Evolutionary conservation across 2,888 invertebrate species (phyloP), one percentile per base, ranked within the genome.

Genomic region (Protonemura montana): DNA sequence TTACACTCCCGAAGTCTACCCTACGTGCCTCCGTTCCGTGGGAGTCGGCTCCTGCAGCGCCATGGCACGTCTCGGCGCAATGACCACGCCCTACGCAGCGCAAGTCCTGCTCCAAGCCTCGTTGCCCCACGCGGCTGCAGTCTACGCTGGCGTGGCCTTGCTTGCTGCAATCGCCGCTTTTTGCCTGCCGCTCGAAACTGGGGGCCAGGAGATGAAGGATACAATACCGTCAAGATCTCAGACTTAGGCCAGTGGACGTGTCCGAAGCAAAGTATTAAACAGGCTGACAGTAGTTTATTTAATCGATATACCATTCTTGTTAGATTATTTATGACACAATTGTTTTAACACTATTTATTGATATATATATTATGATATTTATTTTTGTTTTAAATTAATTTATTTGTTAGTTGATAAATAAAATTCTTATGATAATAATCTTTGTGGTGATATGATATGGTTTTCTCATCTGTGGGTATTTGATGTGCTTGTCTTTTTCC

Each of bases 1-100:
- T 5, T 98, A 98, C 90, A 98, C 98, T 6, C 98, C 98, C 7
- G 98, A 98, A 94, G 97, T 98, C 2, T 98, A 98, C 90, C 98
- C 98, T 0, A 97, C 97, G 0, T 96, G 97, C 27, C 92, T 98
- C 83, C 92, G 98, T 86, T 96, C 98, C 0, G 95, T 98, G 5
- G 98, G 98, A 0, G 96, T 98, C n/a, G 98, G 98, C 6, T 96
- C 97, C 0, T 97, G 98, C 90, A 97, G 97, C 89, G 96, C 97
- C 0, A 96, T 98, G 92, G 98, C 98, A 0, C 92, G 98, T 80
- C 93, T 98, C 13, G 98, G 98, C 13, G 98, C 98, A 28, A 98
- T 98, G 96, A 92, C 97, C 25, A 98, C 98, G 0, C 98, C 98
- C 0, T 98, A 98, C 90, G 95, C 98, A 0, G 98, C 98, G 3